These are phyloP conservation scores for Rhodophaea formosa DNA, from an alignment of 2,888 invertebrate genomes.

Conservation along the genomic window DNA sequence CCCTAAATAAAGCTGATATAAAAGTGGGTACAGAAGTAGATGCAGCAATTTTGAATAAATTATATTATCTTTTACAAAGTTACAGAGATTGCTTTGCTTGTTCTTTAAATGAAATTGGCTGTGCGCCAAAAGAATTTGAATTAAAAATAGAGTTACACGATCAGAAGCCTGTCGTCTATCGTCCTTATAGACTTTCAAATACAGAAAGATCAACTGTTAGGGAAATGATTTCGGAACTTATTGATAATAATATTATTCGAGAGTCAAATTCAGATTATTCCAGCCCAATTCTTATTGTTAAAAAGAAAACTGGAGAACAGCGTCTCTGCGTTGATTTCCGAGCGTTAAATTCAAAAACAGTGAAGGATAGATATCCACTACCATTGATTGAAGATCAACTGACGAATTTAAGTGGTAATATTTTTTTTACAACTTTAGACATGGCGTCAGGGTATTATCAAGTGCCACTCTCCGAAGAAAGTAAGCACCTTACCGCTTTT, in stretches of 20 bases:
- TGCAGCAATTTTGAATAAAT: slow-evolving; percentile 3
- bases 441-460: slow-evolving; percentile 47
- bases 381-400: slow-evolving; percentile 33
- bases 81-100: slow-evolving; percentile 16
- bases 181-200: slow-evolving; percentile 28
- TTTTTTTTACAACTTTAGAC: slow-evolving; percentile 38
- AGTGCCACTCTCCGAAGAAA: slow-evolving; percentile 34
- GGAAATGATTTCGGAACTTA: slow-evolving; percentile 27
- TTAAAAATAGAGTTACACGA: slow-evolving; percentile 28
- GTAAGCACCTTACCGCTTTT: slow-evolving; percentile 33
- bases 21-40: slow-evolving; percentile 16
- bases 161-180: slow-evolving; percentile 28
- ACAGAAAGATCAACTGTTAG: slow-evolving; percentile 27
- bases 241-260: slow-evolving; percentile 27
- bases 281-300: slow-evolving; percentile 29
- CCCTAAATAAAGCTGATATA: slow-evolving; percentile 18
- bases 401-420: slow-evolving; percentile 35
- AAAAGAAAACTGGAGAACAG: slow-evolving; percentile 29
- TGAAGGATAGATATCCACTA: slow-evolving; percentile 28
- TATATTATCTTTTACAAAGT: slow-evolving; percentile 19
- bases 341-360: slow-evolving; percentile 33
- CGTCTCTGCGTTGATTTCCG: slow-evolving; percentile 33
- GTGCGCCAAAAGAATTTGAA: slow-evolving; percentile 17
- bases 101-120: slow-evolving; percentile 25
- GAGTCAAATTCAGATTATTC: slow-evolving; percentile 30